These are phyloP conservation scores for Halichoerus grypus DNA, from an alignment of 2,113 vertebrate species.

Conservation along the genomic window DNA sequence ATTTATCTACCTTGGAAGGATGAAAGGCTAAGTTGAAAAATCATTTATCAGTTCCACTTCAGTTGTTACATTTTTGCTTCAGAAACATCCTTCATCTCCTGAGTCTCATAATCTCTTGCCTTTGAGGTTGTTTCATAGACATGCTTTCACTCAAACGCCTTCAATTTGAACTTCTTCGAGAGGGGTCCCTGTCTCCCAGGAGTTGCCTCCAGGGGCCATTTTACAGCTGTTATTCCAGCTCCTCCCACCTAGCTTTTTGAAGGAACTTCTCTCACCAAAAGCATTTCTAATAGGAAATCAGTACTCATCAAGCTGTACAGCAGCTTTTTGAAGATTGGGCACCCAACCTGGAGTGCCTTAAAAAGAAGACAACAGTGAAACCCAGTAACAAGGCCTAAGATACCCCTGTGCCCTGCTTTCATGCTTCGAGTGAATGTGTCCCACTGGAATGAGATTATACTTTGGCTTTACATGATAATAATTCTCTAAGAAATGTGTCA, in stretches of 20 bases:
- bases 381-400: neutral
- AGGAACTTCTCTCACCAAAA: constrained; percentile 61
- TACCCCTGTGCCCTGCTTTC: neutral
- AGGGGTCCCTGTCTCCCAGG: constrained; percentile 69
- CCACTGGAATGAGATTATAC: neutral
- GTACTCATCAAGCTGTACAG: neutral
- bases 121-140: constrained; percentile 83
- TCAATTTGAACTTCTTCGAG: constrained; percentile 81
- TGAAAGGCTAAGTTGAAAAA: constrained; percentile 83
- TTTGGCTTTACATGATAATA: constrained; percentile 39
- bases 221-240: constrained; percentile 70
- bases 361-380: constrained; percentile 17
- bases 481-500: constrained; percentile 32
- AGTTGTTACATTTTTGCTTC: constrained; percentile 82
- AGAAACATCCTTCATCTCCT: constrained; percentile 81
- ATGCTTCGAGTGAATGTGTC: neutral
- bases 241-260: constrained; percentile 60
- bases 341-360: constrained; percentile 15
- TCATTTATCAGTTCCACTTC: constrained; percentile 84
- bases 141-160: constrained; percentile 77
- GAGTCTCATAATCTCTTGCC: constrained; percentile 83
- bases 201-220: constrained; percentile 71
- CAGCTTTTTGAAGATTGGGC: constrained; percentile 20
- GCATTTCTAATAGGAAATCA: constrained; percentile 62
- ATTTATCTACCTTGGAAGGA: constrained; percentile 82